Percentiles rank a stretch among this genome's conserved stretches.
phyloP scores from a whole-genome alignment of 2,888 invertebrate species.

The Tiphia femorata region DNA sequence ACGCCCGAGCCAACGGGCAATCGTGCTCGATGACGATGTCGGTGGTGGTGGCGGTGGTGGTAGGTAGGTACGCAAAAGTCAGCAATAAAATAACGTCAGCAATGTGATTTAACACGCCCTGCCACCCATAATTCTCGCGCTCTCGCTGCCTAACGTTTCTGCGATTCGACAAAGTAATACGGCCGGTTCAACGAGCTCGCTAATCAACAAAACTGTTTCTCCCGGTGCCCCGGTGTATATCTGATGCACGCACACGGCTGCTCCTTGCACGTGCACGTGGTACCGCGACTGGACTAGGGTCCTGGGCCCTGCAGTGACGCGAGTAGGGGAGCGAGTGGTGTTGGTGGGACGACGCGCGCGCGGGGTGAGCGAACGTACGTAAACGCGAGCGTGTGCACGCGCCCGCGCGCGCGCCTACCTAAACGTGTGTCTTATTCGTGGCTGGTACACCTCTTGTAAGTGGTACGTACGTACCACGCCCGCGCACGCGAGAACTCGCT shows the following conservation, averaged over 20 bases:
- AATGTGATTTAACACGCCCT: conserved; percentile 1
- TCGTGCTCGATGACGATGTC: no score
- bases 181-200: conserved; percentile 47
- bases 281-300: neutral
- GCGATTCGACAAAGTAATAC: conserved; percentile 50
- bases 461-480: conserved; percentile 58
- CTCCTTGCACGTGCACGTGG: neutral
- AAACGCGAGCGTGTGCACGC: neutral
- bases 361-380: neutral
- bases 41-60: no score
- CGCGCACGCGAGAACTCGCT: conserved; percentile 60
- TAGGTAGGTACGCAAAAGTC: conserved; percentile 1
- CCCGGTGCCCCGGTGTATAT: conserved; percentile 32
- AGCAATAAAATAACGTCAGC: neutral
- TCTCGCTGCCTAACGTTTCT: conserved; percentile 36
- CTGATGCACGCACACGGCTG: conserved; percentile 36
- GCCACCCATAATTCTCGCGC: conserved; percentile 20
- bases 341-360: neutral
- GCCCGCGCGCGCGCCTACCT: conserved; percentile 11
- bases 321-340: neutral
- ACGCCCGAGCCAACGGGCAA: no score
- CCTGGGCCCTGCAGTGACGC: no score
- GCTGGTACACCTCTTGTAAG: conserved; percentile 36
- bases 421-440: conserved; percentile 22
- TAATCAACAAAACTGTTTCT: conserved; percentile 52